Base-by-base conservation (phyloP, 2,113 vertebrate genomes). In the Perca fluviatilis region DNA sequence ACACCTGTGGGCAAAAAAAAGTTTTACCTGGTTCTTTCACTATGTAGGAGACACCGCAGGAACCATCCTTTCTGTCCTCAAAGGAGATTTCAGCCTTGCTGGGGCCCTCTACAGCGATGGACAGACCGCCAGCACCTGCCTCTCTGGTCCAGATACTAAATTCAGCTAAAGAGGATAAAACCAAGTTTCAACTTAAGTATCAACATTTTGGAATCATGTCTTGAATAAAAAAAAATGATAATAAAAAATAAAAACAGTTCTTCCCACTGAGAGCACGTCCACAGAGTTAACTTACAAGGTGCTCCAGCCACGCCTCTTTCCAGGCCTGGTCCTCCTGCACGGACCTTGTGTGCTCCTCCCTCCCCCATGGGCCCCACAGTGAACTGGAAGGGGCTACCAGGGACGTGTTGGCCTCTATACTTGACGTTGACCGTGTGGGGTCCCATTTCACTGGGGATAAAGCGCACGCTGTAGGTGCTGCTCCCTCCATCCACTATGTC, bases 101-200 rank as follows among this genome's bases (percentile, higher is more conserved):
- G 13, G 97, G 97, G 0, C 97, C 97, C 76, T 98, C 97, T 3
- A 98, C 96, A 0, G 97, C 97, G 1, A 98, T 98, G 43, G 97
- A 98, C 61, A 98, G 94, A n/a, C 97, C 97, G 0, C 97, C 97
- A 0, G 97, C 97, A 0, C 97, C 97, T 0, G 97, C 97, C 83
- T 98, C 97, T 86, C 97, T 95, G 23, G 97, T 98, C 97, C 97
- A 98, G 90, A 98, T 98, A 83, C 97, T 98, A 85, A 98, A 98
- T 86, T 98, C 97, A 4, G 97, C 97, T 98, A 10, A 6, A 65
- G 18, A 60, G 1, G 27, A 4, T 25, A 18, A 78, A 50, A 64
- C 15, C 63, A 49, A 64, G 7, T 7, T 51, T 60, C 13, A 69
- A 21, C 19, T 74, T 51, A 25, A 62, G 18, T 16, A 33, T 53